Base-by-base conservation (phyloP, 2,888 invertebrate species). In the Julus scanicus region DNA sequence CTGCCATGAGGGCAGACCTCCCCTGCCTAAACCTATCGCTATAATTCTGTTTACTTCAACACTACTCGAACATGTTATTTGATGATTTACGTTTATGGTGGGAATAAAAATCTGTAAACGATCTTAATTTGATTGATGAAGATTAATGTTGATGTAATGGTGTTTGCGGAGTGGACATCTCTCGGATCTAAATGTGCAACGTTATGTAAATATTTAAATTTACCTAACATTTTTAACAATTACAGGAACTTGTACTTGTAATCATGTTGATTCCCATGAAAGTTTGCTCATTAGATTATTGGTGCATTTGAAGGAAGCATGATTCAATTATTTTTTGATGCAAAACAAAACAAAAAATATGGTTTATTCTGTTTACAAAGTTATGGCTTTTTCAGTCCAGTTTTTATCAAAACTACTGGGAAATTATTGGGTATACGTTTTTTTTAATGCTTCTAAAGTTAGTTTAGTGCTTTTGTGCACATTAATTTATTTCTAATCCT, bases 31-130 rank as follows among this genome's bases (percentile, higher is more conserved):
- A 11, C 63, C 63, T n/a, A 8, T 0, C 44, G 6, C 44, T 63
- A 63, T 71, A 29, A 71, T 4, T 71, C 29, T 29, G 29, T 71
- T 71, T 71, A 29, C 71, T 20, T n/a, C 71, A 8, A 63, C n/a
- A 63, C n/a, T 71, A 29, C 53, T 3, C 17, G 6, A 53, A 13
- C 11, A 13, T 53, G 53, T 53, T 80, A 71, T 20, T 71, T 71
- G 13, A 3, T 37, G 37, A 20, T 80, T 80, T 9, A 80, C 11
- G 71, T 71, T 20, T 71, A 80, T 80, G 80, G 80, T 80, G 80
- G 80, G 80, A 37, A 80, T 80, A 80, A 80, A 80, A 80, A 80
- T 80, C 37, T 80, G 80, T 80, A 37, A 80, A 80, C 37, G 80
- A 80, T 80, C 71, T n/a, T 71, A 29, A 80, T 80, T 80, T 37